Evolutionary conservation across 2,888 invertebrate species (phyloP).

Genomic region (Hymenopus coronatus): DNA sequence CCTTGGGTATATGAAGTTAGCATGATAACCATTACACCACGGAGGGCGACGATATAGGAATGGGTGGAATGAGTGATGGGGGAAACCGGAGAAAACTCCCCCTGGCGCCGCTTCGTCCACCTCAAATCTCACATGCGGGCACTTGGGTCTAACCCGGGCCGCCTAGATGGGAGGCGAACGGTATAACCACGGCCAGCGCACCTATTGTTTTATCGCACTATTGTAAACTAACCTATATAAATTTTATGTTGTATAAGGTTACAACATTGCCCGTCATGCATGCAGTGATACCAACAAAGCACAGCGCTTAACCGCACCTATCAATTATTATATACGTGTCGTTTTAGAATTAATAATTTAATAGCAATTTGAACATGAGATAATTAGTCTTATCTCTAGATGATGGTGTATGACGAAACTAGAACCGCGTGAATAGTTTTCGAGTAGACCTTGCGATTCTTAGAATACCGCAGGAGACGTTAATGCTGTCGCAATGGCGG

Average conservation of each 20-base stretch:
- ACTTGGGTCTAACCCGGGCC: no score
- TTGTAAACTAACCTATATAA: no score
- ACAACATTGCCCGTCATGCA: neutral
- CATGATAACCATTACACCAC: no score
- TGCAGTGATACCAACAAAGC: neutral
- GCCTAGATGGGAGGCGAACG: no score
- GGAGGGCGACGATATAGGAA: no score
- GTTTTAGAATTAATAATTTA: neutral
- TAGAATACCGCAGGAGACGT: neutral
- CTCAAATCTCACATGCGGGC: no score
- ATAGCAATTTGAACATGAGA: neutral
- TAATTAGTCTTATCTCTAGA: neutral
- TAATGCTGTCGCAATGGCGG: slow-evolving; percentile 27
- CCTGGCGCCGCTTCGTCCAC: no score
- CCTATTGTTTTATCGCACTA: no score
- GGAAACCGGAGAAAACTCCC: no score
- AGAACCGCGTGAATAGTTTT: neutral
- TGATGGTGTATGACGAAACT: neutral
- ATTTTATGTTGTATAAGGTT: neutral
- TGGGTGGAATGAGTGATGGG: no score
- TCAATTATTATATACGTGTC: neutral
- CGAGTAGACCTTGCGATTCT: neutral
- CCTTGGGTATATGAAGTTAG: no score
- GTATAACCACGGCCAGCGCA: no score
- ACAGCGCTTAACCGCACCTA: neutral